A percentile compares a stretch with the other conserved stretches of the same genome.
Evolutionary conservation across 35 echinoderm and acorn worm genomes (phyloP).

Genomic region (Heliocidaris erythrogramma): DNA sequence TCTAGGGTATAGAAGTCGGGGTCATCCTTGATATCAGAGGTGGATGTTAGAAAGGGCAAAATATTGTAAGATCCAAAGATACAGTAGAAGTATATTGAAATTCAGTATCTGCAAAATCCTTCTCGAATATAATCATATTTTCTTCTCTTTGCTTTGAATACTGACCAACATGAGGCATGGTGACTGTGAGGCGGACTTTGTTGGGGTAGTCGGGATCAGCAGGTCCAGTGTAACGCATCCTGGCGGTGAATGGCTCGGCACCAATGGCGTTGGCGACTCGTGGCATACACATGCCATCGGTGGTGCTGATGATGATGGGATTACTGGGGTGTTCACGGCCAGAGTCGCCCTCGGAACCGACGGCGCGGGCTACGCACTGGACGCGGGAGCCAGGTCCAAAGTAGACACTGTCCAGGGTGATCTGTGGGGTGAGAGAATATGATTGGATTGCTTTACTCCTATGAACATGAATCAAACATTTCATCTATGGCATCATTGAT

Average conservation of each 20-base stretch:
- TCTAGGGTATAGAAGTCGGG: too few relatives aligned
- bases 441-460: neutral
- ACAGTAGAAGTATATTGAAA: neutral
- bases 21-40: neutral
- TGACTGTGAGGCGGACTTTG: conserved; percentile 90
- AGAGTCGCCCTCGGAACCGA: conserved; percentile 73
- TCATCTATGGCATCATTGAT: neutral
- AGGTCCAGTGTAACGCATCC: conserved; percentile 90
- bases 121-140: neutral
- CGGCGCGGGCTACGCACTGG: conserved; percentile 85
- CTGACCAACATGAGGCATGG: conserved; percentile 97
- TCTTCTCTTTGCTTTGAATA: neutral
- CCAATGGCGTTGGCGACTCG: conserved; percentile 78
- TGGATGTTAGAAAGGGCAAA: neutral
- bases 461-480: neutral
- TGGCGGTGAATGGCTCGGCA: conserved; percentile 96
- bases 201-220: conserved; percentile 85
- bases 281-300: conserved; percentile 87
- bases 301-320: conserved; percentile 67
- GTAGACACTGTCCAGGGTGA: conserved; percentile 99
- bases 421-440: conserved; percentile 33
- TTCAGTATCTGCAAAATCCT: neutral
- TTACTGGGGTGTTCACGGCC: conserved; percentile 78
- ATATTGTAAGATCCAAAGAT: neutral
- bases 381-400: conserved; percentile 92